Evolutionary conservation across 2,113 vertebrate species (phyloP).

Genomic region (Ornithorhynchus anatinus): DNA sequence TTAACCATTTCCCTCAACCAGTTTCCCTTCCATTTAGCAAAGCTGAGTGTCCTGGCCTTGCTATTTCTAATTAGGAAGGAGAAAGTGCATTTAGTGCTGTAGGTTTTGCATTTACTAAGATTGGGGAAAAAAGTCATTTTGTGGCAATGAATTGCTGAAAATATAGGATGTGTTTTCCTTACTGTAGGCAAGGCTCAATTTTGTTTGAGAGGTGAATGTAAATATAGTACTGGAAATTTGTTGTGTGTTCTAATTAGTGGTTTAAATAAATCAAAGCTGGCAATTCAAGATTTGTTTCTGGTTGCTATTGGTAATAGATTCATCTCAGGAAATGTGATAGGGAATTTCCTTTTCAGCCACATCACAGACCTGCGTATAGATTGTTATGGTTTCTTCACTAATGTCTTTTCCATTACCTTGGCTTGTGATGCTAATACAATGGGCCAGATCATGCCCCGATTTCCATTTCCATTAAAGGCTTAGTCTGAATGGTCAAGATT

Average conservation of each 20-base stretch:
- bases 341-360: not conserved
- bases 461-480: not conserved
- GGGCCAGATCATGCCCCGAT: not conserved
- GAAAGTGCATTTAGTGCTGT: not conserved
- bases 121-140: not conserved
- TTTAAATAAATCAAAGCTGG: not conserved
- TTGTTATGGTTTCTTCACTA: not conserved
- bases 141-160: too few relatives aligned
- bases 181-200: too few relatives aligned
- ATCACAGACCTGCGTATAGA: not conserved
- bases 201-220: too few relatives aligned
- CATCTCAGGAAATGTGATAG: not conserved
- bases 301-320: not conserved
- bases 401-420: not conserved
- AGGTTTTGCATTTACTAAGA: not conserved
- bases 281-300: not conserved
- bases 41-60: not conserved
- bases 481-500: not conserved
- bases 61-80: not conserved
- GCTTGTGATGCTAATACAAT: not conserved
- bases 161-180: too few relatives aligned
- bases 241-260: not conserved
- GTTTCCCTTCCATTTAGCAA: not conserved
- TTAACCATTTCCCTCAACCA: not conserved
- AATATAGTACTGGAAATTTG: not conserved